Evolutionary conservation across 2,113 vertebrate species (phyloP), one percentile per base, ranked within the genome.

Genomic region (Callospermophilus lateralis): DNA sequence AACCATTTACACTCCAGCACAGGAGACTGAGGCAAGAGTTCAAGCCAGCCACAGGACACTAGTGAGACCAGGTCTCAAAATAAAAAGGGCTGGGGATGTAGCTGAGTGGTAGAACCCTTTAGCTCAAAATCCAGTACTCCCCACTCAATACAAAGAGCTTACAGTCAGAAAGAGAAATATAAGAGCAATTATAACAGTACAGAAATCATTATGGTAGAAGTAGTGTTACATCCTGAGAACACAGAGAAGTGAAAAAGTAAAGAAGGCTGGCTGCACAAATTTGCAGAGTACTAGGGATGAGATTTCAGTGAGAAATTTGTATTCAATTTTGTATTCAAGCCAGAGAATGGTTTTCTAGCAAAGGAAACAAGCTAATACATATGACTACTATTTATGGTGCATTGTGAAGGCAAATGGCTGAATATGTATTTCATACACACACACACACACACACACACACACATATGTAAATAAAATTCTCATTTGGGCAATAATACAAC

Each of bases 141-240:
- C 22, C 24, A 22, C 61, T 9, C 61, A 26, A 63, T 28, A 63
- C 61, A 68, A 70, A 70, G 32, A 34, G 30, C 1, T 96, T 34
- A 91, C 2, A 73, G 45, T 34, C 92, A 96, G 45, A 77, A 70
- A 94, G 15, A 89, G 12, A 94, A 95, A 84, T 7, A 76, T 12
- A 53, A 26, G 32, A 93, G 55, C 65, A 88, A 93, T 45, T n/a
- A 26, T 63, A 90, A 79, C n/a, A 55, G 26, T 10, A 81, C 2
- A 77, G 42, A 53, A 81, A 94, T 45, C 80, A 73, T 4, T 39
- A n/a, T 32, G 42, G 68, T 34, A n/a, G 22, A 93, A 74, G 63
- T 73, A n/a, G n/a, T 12, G 7, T 30, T 19, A 17, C 34, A 87
- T 79, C n/a, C 28, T 92, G 19, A 16, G 61, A 88, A 90, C 34